Evolutionary conservation across 1,140 invertebrate genomes (phyloP).

Genomic region (Lepidurus couesii): DNA sequence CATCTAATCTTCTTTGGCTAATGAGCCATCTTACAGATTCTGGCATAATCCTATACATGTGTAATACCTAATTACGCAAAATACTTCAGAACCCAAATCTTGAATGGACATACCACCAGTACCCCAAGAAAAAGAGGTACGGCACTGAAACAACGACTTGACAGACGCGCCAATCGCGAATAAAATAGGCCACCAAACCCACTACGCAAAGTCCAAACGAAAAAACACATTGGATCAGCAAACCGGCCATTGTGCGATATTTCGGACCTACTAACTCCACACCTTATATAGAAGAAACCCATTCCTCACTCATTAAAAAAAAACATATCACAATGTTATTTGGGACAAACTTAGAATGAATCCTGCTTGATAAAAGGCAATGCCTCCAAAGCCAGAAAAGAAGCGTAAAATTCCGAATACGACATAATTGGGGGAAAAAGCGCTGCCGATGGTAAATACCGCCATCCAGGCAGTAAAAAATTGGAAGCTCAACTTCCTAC

Average conservation of each 20-base stretch:
- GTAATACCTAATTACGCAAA: not conserved
- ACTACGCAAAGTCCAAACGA: conserved; percentile 20
- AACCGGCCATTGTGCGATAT: conserved; percentile 24
- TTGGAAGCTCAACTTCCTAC: not conserved
- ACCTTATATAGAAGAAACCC: conserved; percentile 20
- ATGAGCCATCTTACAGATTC: conserved; percentile 34
- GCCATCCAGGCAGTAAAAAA: conserved; percentile 22
- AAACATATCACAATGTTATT: not conserved
- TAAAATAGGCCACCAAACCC: conserved; percentile 32
- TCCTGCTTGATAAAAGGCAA: conserved; percentile 24
- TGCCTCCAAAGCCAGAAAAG: conserved; percentile 26
- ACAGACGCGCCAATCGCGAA: conserved; percentile 31
- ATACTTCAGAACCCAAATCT: not conserved
- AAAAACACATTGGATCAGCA: conserved; percentile 31
- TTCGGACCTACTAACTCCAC: conserved; percentile 24
- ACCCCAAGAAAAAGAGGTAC: conserved; percentile 30
- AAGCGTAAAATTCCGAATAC: conserved; percentile 26
- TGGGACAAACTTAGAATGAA: conserved; percentile 29
- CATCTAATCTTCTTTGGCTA: conserved; percentile 13
- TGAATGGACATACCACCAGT: conserved; percentile 29
- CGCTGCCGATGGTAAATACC: not conserved
- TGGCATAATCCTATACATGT: conserved; percentile 25
- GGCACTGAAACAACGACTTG: conserved; percentile 31
- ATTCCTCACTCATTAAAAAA: conserved; percentile 24
- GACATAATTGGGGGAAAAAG: conserved; percentile 28